Base-by-base conservation (phyloP, 2,113 vertebrate genomes). In the Dipodomys spectabilis region DNA sequence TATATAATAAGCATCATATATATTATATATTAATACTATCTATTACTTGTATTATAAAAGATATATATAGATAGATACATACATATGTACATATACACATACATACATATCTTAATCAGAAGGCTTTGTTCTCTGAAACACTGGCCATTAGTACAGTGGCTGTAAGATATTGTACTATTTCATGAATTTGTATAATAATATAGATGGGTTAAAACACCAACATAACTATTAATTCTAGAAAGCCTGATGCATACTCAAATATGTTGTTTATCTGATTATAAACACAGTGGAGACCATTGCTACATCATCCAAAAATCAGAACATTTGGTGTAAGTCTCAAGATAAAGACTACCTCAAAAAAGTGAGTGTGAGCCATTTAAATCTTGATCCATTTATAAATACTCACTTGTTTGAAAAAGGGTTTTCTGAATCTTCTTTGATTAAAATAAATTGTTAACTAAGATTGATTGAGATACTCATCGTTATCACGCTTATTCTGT, bases 381-480 rank as follows among this genome's bases (percentile, higher is more conserved):
- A 87, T 7, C 53, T 30, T 32, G 44, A 83, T 53, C 57, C 15
- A 74, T 78, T 86, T 90, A 22, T 8, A 84, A 87, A 89, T 64
- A 92, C 2, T 82, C 57, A 32, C 67, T 74, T 89, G 10, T 57
- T 16, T 22, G 19, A 75, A 45, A 65, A 30, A 57, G n/a, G 35
- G 69, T 77, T 68, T 92, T 91, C 53, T 94, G 92, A 85, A 10
- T 64, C 27, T 0, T 93, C 28, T 95, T 79, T n/a, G n/a, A 67
- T 84, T 68, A 62, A 86, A 95, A 81, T 13, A 81, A 92, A 92
- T 62, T 53, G 85, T 60, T 44, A 72, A 25, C 15, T 88, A 77
- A 93, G 75, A 77, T 57, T 77, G 20, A 68, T 96, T 45, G 89
- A 92, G 71, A 90, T 53, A 84, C 1, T 2, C 0, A 49, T 20